phyloP scores from a whole-genome alignment of 1,140 invertebrate genomes.

The Ceratosolen fusciceps region DNA sequence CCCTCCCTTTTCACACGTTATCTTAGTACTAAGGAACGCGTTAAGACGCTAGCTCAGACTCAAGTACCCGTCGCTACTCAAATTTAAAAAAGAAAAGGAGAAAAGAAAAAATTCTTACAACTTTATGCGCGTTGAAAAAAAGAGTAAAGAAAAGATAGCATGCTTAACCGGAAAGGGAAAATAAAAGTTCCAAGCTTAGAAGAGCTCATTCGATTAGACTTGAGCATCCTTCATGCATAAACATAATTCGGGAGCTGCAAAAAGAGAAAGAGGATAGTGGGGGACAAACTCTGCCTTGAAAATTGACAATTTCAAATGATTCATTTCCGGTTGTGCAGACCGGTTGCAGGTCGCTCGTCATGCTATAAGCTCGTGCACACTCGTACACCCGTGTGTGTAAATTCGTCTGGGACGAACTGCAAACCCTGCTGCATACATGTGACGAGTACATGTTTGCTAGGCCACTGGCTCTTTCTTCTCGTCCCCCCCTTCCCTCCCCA shows the following conservation, averaged over 20 bases:
- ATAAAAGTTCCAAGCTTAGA: constrained; percentile 4
- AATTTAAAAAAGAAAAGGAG: neutral
- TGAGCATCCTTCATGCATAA: constrained; percentile 28
- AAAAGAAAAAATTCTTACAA: neutral
- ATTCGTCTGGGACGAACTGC: constrained; percentile 26
- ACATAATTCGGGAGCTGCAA: constrained; percentile 13
- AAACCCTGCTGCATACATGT: constrained; percentile 49
- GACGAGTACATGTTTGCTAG: constrained; percentile 20
- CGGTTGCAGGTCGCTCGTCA: constrained; percentile 44
- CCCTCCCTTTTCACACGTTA: too few species aligned
- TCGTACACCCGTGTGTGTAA: constrained; percentile 14
- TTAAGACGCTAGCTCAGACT: too few species aligned
- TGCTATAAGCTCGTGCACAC: neutral
- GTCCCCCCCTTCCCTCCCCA: neutral
- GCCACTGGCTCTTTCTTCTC: neutral
- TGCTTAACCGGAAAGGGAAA: neutral
- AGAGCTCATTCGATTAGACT: neutral
- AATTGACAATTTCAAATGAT: constrained; percentile 69
- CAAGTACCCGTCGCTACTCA: too few species aligned
- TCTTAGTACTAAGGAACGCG: too few species aligned
- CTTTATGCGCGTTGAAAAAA: neutral
- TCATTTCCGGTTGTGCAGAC: constrained; percentile 65
- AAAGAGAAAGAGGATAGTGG: constrained; percentile 26
- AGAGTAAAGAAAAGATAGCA: neutral
- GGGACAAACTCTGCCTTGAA: constrained; percentile 49